These are phyloP conservation scores for Actinopyga echinites DNA, from an alignment of 53 echinoderm and acorn worm species.

Conservation along the genomic window DNA sequence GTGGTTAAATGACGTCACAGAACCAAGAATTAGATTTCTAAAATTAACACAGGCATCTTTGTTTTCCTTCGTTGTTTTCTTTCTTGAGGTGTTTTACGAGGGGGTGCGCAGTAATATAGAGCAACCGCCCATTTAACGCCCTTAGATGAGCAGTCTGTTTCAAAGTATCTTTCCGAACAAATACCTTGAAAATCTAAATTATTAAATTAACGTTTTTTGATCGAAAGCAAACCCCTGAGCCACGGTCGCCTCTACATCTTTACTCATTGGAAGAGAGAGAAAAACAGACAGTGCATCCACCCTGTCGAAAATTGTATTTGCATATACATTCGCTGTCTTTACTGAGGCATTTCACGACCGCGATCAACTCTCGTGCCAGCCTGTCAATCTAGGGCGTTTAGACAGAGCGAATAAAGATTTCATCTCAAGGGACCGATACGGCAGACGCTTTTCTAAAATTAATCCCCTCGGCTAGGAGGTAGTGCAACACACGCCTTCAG, in stretches of 20 bases:
- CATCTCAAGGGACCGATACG: slow-evolving; percentile 2
- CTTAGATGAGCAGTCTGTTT: neutral
- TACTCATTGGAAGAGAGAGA: neutral
- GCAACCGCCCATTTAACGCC: too few species aligned
- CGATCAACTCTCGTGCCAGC: too few species aligned
- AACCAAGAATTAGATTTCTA: too few species aligned
- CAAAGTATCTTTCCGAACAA: slow-evolving; percentile 2
- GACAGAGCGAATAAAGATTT: too few species aligned
- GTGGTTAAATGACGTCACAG: too few species aligned
- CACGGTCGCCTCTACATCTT: neutral
- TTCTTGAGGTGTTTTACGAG: too few species aligned
- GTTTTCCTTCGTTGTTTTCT: too few species aligned
- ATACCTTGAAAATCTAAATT: neutral
- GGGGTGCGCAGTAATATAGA: too few species aligned
- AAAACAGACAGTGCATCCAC: slow-evolving; percentile 15
- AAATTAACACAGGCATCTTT: too few species aligned
- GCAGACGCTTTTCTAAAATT: slow-evolving; percentile 21
- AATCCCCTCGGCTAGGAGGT: neutral
- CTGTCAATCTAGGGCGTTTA: too few species aligned
- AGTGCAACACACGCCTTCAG: slow-evolving; percentile 13
- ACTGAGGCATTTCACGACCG: too few species aligned
- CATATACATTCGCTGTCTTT: neutral
- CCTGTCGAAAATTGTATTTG: neutral
- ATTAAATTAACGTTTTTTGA: slow-evolving; percentile 19
- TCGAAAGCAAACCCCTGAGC: slow-evolving; percentile 3